These are phyloP conservation scores for Nephrotoma flavescens DNA, from an alignment of 2,888 invertebrate species.

Conservation along the genomic window DNA sequence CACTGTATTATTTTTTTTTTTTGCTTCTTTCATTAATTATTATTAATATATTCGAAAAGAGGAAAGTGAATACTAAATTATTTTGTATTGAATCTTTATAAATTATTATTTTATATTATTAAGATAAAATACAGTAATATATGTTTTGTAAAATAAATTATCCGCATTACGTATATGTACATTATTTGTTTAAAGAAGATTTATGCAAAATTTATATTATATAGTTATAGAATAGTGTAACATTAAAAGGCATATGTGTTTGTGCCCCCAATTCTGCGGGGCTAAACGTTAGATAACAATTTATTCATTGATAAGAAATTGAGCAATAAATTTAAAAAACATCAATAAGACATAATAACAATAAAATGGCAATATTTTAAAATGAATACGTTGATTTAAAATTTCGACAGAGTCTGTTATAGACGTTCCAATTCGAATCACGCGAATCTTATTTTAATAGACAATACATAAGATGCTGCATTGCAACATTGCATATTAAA, in stretches of 20 bases:
- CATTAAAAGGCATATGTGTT: too few relatives aligned
- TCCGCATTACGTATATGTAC: neutral
- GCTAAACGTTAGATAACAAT: neutral
- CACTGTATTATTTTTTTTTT: too few relatives aligned
- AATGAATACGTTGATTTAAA: neutral
- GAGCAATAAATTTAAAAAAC: neutral
- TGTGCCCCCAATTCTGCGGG: neutral
- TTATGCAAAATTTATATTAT: neutral
- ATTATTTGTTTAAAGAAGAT: neutral
- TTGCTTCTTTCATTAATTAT: neutral
- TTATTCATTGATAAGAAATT: neutral
- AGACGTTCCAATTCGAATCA: neutral
- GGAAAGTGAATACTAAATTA: neutral
- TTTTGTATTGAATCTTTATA: neutral
- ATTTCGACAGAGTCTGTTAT: neutral
- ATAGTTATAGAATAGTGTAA: neutral
- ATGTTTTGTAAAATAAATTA: neutral
- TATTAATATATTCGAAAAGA: neutral
- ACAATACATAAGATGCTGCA: neutral
- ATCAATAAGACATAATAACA: neutral
- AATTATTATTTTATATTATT: neutral
- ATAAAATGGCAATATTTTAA: neutral
- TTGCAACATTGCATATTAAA: neutral
- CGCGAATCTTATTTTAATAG: neutral
- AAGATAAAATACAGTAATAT: neutral